phyloP scores from a whole-genome alignment of 2,113 vertebrate species.

The Engystomops pustulosus region DNA sequence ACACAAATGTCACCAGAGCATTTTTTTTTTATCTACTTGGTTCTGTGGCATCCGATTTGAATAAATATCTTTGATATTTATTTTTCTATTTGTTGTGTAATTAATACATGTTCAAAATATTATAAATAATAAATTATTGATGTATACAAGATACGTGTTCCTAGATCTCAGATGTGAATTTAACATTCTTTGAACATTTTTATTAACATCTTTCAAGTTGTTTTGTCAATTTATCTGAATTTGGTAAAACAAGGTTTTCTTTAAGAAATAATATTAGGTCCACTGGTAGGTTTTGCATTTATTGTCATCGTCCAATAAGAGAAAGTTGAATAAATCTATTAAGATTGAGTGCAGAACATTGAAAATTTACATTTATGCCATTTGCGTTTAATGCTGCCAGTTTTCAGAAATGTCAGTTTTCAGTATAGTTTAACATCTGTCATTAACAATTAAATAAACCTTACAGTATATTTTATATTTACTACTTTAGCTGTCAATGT shows the following conservation, averaged over 20 bases:
- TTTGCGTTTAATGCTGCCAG: not conserved
- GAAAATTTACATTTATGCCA: not conserved
- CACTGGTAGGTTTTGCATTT: not conserved
- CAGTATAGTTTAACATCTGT: not conserved
- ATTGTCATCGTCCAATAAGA: not conserved
- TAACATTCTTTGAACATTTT: not conserved
- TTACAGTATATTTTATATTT: not conserved
- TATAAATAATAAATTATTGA: not conserved
- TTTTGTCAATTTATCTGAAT: not conserved
- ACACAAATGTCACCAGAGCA: slow-evolving; percentile 50
- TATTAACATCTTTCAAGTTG: not conserved
- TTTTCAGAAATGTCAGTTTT: not conserved
- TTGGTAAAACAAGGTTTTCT: not conserved
- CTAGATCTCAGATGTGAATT: not conserved
- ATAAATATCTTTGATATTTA: slow-evolving; percentile 19
- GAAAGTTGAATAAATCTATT: not conserved
- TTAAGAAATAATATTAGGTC: not conserved
- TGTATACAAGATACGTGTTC: no score
- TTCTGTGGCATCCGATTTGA: slow-evolving; percentile 17
- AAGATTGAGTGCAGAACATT: not conserved
- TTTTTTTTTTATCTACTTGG: slow-evolving; percentile 46
- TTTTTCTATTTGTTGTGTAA: slow-evolving; percentile 9
- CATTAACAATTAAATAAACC: not conserved
- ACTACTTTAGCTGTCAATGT: slow-evolving; percentile 11
- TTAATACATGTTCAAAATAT: not conserved